Evolutionary conservation across 37 sponge, comb jelly and placozoan genomes (phyloP).

Genomic region (Spongia lamella): DNA sequence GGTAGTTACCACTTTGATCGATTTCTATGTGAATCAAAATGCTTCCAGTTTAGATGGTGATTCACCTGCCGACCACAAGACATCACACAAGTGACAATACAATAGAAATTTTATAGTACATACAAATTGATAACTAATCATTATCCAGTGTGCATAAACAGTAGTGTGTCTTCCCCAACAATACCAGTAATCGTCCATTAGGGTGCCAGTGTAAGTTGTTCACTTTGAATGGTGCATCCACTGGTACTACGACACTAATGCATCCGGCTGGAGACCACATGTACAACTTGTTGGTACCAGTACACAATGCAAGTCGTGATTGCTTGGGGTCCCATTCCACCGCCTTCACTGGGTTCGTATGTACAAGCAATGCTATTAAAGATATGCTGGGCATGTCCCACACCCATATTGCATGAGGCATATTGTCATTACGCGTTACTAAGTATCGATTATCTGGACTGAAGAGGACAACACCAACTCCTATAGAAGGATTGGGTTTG

Average conservation of each 20-base stretch:
- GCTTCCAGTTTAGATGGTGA: too few species aligned
- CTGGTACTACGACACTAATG: slow-evolving; percentile 66
- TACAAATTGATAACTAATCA: not conserved
- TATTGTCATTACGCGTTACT: slow-evolving; percentile 89
- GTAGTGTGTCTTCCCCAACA: slow-evolving; percentile 77
- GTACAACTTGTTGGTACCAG: slow-evolving; percentile 73
- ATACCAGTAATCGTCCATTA: slow-evolving; percentile 64
- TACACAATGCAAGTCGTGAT: slow-evolving; percentile 84
- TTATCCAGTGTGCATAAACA: slow-evolving; percentile 81
- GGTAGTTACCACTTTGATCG: too few species aligned
- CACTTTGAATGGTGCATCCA: slow-evolving; percentile 55
- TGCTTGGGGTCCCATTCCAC: slow-evolving; percentile 87
- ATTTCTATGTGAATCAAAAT: too few species aligned
- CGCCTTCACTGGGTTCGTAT: slow-evolving; percentile 50
- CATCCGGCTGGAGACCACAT: slow-evolving; percentile 93
- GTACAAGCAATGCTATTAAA: slow-evolving; percentile 66
- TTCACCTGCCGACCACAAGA: too few species aligned
- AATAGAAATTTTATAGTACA: too few species aligned
- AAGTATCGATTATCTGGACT: slow-evolving; percentile 79
- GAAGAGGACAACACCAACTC: slow-evolving; percentile 76
- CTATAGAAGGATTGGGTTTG: slow-evolving; percentile 85
- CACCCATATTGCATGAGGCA: slow-evolving; percentile 93
- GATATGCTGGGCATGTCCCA: slow-evolving; percentile 76
- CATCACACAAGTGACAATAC: too few species aligned
- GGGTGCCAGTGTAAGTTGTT: slow-evolving; percentile 80